Base-by-base conservation (phyloP, 2,797 vertebrate genomes). In the Argyrosomus regius region DNA sequence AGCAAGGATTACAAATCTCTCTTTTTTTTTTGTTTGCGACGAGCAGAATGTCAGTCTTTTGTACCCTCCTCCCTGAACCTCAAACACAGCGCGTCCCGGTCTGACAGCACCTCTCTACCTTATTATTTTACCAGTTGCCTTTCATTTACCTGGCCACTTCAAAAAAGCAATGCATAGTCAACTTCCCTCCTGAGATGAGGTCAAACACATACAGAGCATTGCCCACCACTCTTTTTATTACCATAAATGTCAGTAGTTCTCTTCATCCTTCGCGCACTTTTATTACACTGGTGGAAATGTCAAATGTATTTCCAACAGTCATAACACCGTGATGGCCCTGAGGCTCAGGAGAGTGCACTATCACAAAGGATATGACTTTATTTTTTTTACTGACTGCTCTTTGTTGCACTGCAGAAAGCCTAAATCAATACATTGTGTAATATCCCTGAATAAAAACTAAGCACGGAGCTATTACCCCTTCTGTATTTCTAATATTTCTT, bases 171-270 rank as follows among this genome's bases (percentile, higher is more conserved):
- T 95, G 94, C 92, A 95, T 95, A 95, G 93, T 95, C 94, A 94
- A 93, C 87, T 88, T 54, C 41, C 78, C 75, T 65, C 64, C 86
- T 12, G 86, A 87, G 94, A 95, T 90, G 92, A 90, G 94, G 94
- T 95, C 94, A 94, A 95, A 89, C 88, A 87, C 87, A 82, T 85
- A 90, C 88, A 81, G 85, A 73, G 80, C 78, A 68, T 61, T 82
- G 86, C 66, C 74, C 82, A 63, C 82, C 67, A 59, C 90, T 90
- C 82, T 93, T 93, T 95, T 92, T 92, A 95, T 95, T 95, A 95
- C 92, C 94, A 95, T 95, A 95, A 96, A 96, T 96, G 95, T 96
- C 95, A 96, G 87, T 88, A 88, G 88, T 85, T 87, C 89, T 89
- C 91, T 95, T 95, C 93, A 94, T 95, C 92, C 87, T 90, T 80